phyloP scores from a whole-genome alignment of 2,113 vertebrate genomes.

The Symphodus melops region DNA sequence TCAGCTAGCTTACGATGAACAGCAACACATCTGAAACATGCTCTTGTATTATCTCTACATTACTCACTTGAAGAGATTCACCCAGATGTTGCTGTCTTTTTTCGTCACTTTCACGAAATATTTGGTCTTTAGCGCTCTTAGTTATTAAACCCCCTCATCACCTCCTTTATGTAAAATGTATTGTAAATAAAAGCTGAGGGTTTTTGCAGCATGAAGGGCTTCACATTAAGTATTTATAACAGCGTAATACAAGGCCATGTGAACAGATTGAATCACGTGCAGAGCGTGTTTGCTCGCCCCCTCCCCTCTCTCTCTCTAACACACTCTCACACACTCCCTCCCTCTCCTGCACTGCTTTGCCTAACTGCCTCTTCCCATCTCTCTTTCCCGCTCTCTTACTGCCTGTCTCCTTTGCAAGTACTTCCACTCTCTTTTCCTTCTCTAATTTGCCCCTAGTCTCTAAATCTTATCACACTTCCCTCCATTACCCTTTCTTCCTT shows the following conservation, averaged over 20 bases:
- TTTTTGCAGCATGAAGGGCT: slow-evolving; percentile 4
- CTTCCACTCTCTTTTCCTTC: slow-evolving; percentile 1
- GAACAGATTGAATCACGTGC: slow-evolving; percentile 78
- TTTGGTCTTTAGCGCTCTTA: slow-evolving; percentile 2
- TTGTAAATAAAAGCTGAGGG: background rate
- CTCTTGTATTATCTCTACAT: slow-evolving; percentile 33
- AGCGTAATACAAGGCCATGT: slow-evolving; percentile 70
- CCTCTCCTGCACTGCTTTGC: slow-evolving; percentile 53
- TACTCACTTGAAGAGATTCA: slow-evolving; percentile 1
- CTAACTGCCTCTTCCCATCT: slow-evolving; percentile 50
- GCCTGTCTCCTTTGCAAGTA: slow-evolving; percentile 21
- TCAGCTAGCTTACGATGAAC: slow-evolving; percentile 33
- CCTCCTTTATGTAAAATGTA: slow-evolving; percentile 1
- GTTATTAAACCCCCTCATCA: background rate
- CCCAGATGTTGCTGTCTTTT: background rate
- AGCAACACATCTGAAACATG: slow-evolving; percentile 29
- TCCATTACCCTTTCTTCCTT: background rate
- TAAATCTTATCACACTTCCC: slow-evolving; percentile 6
- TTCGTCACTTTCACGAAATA: slow-evolving; percentile 4
- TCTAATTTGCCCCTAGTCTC: background rate
- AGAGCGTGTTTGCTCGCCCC: slow-evolving; percentile 65
- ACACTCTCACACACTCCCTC: slow-evolving; percentile 35
- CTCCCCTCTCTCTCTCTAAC: slow-evolving; percentile 25
- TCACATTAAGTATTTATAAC: slow-evolving; percentile 67
- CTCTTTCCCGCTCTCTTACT: slow-evolving; percentile 12